Evolutionary conservation across 2,888 invertebrate species (phyloP), one percentile per base, ranked within the genome.

Genomic region (Gymnoscelis rufifasciata): DNA sequence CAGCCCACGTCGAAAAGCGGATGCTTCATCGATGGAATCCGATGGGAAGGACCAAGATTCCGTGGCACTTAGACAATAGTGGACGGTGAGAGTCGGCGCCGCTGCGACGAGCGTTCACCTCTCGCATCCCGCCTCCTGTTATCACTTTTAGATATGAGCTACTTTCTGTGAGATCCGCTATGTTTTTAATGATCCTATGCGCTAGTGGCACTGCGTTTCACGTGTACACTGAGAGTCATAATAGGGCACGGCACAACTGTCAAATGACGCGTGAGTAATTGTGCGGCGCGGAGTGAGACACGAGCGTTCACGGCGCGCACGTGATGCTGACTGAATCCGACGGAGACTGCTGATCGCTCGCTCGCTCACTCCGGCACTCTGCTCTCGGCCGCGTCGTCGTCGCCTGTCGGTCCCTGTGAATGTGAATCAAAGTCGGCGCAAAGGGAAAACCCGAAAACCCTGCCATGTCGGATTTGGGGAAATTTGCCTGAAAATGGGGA

Each of bases 31-130:
- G 76, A 73, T 74, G 82, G 83, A 81, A 82, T 84, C 77, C 79
- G 79, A 80, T 83, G 83, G 78, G 80, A 83, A 86, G 87, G 83
- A 86, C 84, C 78, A 84, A 84, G 87, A 87, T 83, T 81, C 84
- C 83, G 83, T 76, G 78, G 82, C 86, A 83, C 82, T 83, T 80
- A 84, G 83, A 88, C 87, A 87, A 87, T 87, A 84, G 80, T 78
- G 65, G 76, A 76, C 79, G 81, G 84, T 79, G 87, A 83, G 86
- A 86, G 86, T 81, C 79, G 83, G 83, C 86, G 83, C 82, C 83
- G 82, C 78, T 73, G 76, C 75, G 83, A 83, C 83, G 87, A 86
- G 78, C 87, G 74, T 88, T 88, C 82, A 87, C 87, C 87, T 86
- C 81, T 83, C 77, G 71, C 75, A 82, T 79, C 80, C 77, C 79